phyloP scores from a whole-genome alignment of 2,888 invertebrate species.

The Elegia similella region DNA sequence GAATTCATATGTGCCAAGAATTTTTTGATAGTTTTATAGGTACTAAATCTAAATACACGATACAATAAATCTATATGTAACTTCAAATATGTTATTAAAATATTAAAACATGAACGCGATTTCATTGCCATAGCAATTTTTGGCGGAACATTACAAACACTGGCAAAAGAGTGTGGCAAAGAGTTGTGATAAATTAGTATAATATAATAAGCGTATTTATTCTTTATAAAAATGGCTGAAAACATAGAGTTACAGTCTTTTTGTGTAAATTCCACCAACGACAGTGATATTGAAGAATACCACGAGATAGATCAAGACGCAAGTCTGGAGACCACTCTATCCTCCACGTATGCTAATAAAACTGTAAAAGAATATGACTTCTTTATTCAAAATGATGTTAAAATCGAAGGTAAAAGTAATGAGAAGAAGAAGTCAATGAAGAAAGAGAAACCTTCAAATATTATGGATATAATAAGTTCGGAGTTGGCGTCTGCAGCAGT shows the following conservation, averaged over 20 bases:
- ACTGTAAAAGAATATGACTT: slow-evolving; percentile 53
- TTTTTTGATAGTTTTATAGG: too few species aligned
- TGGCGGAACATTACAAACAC: slow-evolving; percentile 33
- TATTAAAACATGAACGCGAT: background rate
- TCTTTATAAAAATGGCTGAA: slow-evolving; percentile 46
- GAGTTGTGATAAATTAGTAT: background rate
- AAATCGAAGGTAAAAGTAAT: slow-evolving; percentile 34
- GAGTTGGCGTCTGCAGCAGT: slow-evolving; percentile 47
- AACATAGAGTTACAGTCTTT: slow-evolving; percentile 53
- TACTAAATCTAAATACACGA: too few species aligned
- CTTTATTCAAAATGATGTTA: slow-evolving; percentile 52
- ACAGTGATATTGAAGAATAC: slow-evolving; percentile 62
- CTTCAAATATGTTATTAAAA: background rate
- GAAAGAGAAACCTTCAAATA: slow-evolving; percentile 40
- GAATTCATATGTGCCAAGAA: too few species aligned
- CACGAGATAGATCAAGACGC: slow-evolving; percentile 57
- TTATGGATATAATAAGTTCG: slow-evolving; percentile 60
- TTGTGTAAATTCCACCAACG: slow-evolving; percentile 32
- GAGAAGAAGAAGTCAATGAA: slow-evolving; percentile 50
- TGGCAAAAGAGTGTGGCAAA: background rate
- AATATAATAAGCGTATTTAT: background rate
- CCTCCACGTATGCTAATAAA: slow-evolving; percentile 33
- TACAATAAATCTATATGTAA: too few species aligned
- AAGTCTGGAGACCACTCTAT: slow-evolving; percentile 34
- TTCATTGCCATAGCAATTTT: slow-evolving; percentile 42